These are phyloP conservation scores for Drosophila helvetica DNA, from an alignment of 2,888 invertebrate species.

Conservation along the genomic window DNA sequence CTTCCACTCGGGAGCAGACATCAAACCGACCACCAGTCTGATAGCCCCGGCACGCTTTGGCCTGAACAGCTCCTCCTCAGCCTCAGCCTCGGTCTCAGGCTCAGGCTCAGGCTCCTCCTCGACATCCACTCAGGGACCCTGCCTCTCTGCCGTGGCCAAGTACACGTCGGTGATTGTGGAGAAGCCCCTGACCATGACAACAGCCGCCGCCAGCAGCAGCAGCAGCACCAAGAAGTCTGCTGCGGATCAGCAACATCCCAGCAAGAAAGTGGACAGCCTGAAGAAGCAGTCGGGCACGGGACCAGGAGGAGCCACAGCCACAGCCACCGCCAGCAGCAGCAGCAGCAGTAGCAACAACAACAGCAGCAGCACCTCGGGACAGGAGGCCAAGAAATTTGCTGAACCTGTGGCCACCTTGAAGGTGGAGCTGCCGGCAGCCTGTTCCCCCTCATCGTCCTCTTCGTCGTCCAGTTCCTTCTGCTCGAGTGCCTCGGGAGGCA, in stretches of 20 bases:
- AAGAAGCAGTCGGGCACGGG: conserved; percentile 42
- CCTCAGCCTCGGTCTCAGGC: not conserved
- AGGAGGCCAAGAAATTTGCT: conserved; percentile 60
- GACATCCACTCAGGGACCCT: conserved; percentile 20
- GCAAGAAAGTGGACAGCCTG: conserved; percentile 25
- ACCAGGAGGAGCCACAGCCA: conserved; percentile 1
- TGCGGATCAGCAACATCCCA: conserved; percentile 10
- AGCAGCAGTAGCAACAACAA: conserved; percentile 10
- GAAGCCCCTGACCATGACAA: conserved; percentile 60
- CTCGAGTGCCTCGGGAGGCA: conserved; percentile 53
- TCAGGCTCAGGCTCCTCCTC: not conserved
- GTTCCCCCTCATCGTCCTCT: conserved; percentile 75
- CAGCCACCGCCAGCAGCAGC: no score
- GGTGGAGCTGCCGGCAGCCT: conserved; percentile 71
- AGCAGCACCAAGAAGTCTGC: conserved; percentile 37
- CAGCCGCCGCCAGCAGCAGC: conserved; percentile 36
- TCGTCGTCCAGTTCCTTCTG: conserved; percentile 79
- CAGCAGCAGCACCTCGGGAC: conserved; percentile 16
- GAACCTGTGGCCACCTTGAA: conserved; percentile 73
- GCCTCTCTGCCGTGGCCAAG: conserved; percentile 48
- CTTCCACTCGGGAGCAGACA: conserved; percentile 46
- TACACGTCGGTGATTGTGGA: conserved; percentile 80
- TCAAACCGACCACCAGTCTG: conserved; percentile 53
- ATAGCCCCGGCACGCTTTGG: conserved; percentile 69
- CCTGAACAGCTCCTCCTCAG: not conserved